Conservation (phyloP, 1,140 invertebrate species). For the Calliphora vicina region DNA sequence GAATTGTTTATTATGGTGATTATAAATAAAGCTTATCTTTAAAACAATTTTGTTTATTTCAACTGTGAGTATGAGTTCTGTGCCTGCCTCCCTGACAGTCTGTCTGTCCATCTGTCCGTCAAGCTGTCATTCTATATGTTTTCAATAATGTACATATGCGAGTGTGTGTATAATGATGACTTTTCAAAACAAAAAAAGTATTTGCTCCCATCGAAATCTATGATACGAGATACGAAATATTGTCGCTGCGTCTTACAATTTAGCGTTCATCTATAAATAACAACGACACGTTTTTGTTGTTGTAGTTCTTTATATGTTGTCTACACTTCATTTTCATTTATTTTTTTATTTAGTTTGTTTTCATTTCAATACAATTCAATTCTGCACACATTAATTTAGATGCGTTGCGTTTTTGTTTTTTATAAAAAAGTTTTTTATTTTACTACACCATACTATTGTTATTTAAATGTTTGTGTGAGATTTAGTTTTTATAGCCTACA, state of each 20-base stretch:
- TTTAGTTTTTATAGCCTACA: no score
- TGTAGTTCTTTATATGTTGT: neutral
- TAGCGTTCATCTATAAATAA: constrained; percentile 5
- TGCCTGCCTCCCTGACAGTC: neutral
- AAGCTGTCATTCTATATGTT: neutral
- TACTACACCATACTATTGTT: no score
- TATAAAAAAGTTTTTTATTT: neutral
- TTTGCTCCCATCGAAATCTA: neutral
- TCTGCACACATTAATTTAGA: neutral
- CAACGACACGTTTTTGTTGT: neutral
- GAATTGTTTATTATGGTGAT: neutral
- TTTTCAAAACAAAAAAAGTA: neutral
- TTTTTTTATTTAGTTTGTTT: neutral
- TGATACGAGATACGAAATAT: neutral
- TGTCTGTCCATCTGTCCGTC: neutral
- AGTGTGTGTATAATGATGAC: neutral
- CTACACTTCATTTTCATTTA: neutral
- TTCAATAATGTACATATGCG: no score
- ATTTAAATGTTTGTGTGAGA: no score
- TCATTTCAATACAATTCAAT: neutral
- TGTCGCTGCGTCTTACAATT: neutral
- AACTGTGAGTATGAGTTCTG: neutral
- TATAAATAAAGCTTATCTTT: constrained; percentile 3
- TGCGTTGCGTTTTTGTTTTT: constrained; percentile 1
- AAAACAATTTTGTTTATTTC: neutral